Percentiles rank a stretch among this genome's conserved stretches.
These are phyloP conservation scores for Synchiropus splendidus DNA, from an alignment of 2,113 vertebrate genomes.

Conservation along the genomic window DNA sequence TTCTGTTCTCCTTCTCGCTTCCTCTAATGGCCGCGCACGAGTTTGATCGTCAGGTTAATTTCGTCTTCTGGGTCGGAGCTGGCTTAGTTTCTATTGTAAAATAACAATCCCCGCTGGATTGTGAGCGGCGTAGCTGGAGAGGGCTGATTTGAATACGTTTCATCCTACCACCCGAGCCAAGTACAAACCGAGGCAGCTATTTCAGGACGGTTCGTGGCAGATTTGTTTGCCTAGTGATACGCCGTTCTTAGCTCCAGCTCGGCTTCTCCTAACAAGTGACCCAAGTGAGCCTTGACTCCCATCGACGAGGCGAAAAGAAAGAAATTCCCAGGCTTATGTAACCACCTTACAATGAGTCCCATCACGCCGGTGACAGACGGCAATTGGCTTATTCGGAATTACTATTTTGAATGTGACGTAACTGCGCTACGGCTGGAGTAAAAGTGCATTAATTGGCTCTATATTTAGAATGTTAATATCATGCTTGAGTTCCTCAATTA, in stretches of 20 bases:
- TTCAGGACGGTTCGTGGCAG: slow-evolving; percentile 42
- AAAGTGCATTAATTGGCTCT: slow-evolving; percentile 38
- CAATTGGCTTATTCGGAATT: slow-evolving; percentile 47
- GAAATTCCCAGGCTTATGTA: slow-evolving; percentile 41
- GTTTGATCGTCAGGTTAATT: slow-evolving; percentile 56
- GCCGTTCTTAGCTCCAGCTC: slow-evolving; percentile 41
- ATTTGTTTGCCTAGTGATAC: slow-evolving; percentile 54
- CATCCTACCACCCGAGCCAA: slow-evolving; percentile 45
- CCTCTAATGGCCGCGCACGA: slow-evolving; percentile 31
- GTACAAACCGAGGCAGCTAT: slow-evolving; percentile 53
- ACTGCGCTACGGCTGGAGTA: slow-evolving; percentile 43
- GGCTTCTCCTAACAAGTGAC: slow-evolving; percentile 21
- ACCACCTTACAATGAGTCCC: slow-evolving; percentile 35
- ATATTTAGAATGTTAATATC: slow-evolving; percentile 49
- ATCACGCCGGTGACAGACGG: slow-evolving; percentile 35
- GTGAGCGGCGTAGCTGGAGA: slow-evolving; percentile 29
- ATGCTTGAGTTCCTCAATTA: slow-evolving; percentile 51
- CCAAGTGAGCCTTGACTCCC: slow-evolving; percentile 11
- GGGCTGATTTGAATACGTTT: slow-evolving; percentile 59
- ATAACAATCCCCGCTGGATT: slow-evolving; percentile 52
- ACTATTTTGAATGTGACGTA: slow-evolving; percentile 29
- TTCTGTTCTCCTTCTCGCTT: slow-evolving; percentile 16
- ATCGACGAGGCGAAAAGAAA: neutral
- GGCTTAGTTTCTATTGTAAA: slow-evolving; percentile 58
- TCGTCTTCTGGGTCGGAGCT: slow-evolving; percentile 56